These are phyloP conservation scores for Rambutsinella grinnellia DNA, from an alignment of 2,888 invertebrate genomes.

Conservation along the genomic window DNA sequence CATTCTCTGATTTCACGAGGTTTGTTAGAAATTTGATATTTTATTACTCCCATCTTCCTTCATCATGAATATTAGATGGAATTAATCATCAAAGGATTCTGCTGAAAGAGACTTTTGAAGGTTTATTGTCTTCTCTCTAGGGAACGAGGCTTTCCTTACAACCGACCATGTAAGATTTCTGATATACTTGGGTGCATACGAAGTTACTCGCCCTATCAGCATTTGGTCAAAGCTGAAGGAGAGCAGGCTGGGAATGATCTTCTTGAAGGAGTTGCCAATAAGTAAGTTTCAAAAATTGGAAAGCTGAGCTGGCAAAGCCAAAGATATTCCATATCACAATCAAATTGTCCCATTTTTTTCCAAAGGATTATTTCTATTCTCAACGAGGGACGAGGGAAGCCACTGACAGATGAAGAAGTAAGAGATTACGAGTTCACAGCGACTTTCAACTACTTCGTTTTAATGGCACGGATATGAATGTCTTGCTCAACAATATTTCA, in stretches of 20 bases:
- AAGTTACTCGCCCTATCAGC: constrained; percentile 68
- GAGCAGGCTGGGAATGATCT: constrained; percentile 63
- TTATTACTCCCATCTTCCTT: not conserved
- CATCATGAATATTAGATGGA: not conserved
- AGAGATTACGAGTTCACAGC: constrained; percentile 28
- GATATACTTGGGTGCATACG: constrained; percentile 67
- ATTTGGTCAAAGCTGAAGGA: constrained; percentile 65
- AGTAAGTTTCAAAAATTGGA: constrained; percentile 54
- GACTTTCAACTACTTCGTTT: constrained; percentile 31
- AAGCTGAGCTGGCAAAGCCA: too few relatives aligned
- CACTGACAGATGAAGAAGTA: constrained; percentile 10
- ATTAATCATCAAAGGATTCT: too few relatives aligned
- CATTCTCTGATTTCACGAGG: constrained; percentile 64
- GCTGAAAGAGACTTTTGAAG: too few relatives aligned
- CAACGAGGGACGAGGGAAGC: constrained; percentile 33
- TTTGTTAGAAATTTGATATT: constrained; percentile 21
- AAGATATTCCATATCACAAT: too few relatives aligned
- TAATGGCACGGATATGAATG: constrained; percentile 38
- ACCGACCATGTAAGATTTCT: constrained; percentile 63
- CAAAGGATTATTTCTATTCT: constrained; percentile 6
- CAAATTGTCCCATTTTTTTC: too few relatives aligned
- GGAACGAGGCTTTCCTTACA: constrained; percentile 64
- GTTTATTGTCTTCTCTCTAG: constrained; percentile 62
- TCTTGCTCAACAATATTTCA: too few relatives aligned
- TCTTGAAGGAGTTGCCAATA: constrained; percentile 63